phyloP scores from a whole-genome alignment of 1,140 invertebrate genomes.

The Paraescarpia echinospica region DNA sequence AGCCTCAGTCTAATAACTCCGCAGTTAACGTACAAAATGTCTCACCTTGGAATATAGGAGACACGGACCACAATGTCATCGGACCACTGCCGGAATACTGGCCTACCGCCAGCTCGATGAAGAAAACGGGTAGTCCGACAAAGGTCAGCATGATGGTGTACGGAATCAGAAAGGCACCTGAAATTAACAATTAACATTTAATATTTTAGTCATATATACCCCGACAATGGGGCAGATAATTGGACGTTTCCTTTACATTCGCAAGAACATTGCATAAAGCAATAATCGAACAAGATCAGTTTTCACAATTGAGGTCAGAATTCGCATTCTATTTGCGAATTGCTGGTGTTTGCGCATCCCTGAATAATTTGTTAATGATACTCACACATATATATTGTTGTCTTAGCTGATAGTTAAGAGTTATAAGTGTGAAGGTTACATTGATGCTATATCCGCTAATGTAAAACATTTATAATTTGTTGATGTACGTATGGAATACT shows the following conservation, averaged over 20 bases:
- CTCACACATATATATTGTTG: too few species aligned
- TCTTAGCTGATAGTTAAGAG: too few species aligned
- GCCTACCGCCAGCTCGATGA: conserved; percentile 76
- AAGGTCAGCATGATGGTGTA: conserved; percentile 66
- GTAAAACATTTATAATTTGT: too few species aligned
- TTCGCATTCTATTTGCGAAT: too few species aligned
- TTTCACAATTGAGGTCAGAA: too few species aligned
- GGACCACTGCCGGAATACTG: conserved; percentile 77
- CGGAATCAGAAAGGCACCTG: conserved; percentile 72
- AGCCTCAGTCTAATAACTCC: too few species aligned
- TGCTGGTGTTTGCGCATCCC: too few species aligned
- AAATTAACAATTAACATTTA: not conserved
- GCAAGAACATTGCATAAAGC: not conserved
- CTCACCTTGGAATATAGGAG: conserved; percentile 77
- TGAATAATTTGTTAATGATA: too few species aligned
- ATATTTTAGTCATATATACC: not conserved
- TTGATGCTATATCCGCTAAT: too few species aligned
- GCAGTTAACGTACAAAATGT: not conserved
- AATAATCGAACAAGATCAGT: too few species aligned
- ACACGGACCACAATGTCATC: conserved; percentile 77
- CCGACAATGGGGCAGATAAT: not conserved
- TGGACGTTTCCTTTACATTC: not conserved
- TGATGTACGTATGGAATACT: too few species aligned
- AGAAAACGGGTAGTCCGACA: conserved; percentile 72
- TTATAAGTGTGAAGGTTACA: too few species aligned